phyloP scores from a whole-genome alignment of 2,888 invertebrate species.

The Ochropleura leucogaster region DNA sequence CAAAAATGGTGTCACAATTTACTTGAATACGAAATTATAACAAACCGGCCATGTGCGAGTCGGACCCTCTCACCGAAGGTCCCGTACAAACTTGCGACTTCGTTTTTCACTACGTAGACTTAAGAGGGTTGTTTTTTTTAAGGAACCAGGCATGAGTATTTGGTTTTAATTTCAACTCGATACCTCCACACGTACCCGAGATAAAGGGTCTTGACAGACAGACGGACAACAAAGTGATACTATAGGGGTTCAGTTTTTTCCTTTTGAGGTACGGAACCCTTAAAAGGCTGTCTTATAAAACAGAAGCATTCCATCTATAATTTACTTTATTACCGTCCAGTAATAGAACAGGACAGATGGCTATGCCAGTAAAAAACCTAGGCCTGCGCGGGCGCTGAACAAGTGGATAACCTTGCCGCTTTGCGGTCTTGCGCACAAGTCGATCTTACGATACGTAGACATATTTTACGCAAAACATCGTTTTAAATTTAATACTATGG shows the following conservation, averaged over 20 bases:
- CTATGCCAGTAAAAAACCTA: slow-evolving; percentile 67
- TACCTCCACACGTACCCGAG: too few relatives aligned
- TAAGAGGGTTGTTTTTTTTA: too few relatives aligned
- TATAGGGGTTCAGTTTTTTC: too few relatives aligned
- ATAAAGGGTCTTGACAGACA: too few relatives aligned
- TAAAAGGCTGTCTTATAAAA: slow-evolving; percentile 1
- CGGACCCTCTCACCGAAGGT: too few relatives aligned
- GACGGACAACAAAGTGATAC: not conserved
- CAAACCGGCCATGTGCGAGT: too few relatives aligned
- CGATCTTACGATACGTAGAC: slow-evolving; percentile 55
- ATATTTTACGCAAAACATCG: slow-evolving; percentile 56
- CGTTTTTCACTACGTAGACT: too few relatives aligned
- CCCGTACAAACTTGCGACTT: too few relatives aligned
- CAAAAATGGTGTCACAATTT: slow-evolving; percentile 19
- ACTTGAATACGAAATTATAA: too few relatives aligned
- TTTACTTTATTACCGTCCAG: slow-evolving; percentile 48
- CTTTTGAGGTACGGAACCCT: too few relatives aligned
- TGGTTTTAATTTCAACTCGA: too few relatives aligned
- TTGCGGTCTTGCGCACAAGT: slow-evolving; percentile 70
- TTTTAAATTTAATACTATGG: slow-evolving; percentile 49
- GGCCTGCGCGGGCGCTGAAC: slow-evolving; percentile 61
- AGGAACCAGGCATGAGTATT: too few relatives aligned
- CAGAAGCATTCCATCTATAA: slow-evolving; percentile 45
- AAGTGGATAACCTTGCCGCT: slow-evolving; percentile 76
- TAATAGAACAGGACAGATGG: slow-evolving; percentile 67